These are phyloP conservation scores for Nestor notabilis DNA, from an alignment of 2,113 vertebrate species.

Conservation along the genomic window DNA sequence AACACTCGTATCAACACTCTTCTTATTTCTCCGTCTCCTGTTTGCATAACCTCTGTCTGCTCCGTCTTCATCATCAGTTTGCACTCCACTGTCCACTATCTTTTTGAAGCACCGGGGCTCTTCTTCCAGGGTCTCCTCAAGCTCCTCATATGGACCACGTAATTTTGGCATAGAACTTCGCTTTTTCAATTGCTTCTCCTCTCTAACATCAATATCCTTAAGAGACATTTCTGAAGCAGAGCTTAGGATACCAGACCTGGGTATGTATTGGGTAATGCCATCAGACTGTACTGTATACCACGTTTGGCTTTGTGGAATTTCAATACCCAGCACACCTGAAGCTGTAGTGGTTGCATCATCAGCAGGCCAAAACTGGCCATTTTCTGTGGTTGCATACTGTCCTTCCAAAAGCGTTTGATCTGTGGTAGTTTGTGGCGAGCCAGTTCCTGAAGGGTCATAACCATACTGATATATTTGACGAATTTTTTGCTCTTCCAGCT, in stretches of 20 bases:
- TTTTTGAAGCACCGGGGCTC: conserved; percentile 81
- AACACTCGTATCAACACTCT: conserved; percentile 90
- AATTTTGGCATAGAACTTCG: conserved; percentile 79
- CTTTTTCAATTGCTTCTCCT: conserved; percentile 81
- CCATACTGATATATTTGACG: conserved; percentile 87
- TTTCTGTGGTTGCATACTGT: conserved; percentile 86
- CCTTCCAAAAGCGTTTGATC: conserved; percentile 86
- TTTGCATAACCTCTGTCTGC: conserved; percentile 84
- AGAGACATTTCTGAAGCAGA: conserved; percentile 85
- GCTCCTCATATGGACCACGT: conserved; percentile 80
- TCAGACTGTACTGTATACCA: conserved; percentile 84
- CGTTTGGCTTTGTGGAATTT: conserved; percentile 76
- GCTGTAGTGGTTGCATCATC: conserved; percentile 84
- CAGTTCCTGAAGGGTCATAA: conserved; percentile 78
- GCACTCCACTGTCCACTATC: conserved; percentile 92
- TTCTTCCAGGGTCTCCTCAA: conserved; percentile 73
- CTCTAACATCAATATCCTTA: conserved; percentile 81
- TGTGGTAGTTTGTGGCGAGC: conserved; percentile 78
- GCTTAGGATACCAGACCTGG: conserved; percentile 75
- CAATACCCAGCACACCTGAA: conserved; percentile 76
- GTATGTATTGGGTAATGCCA: conserved; percentile 78
- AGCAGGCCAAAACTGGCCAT: conserved; percentile 89
- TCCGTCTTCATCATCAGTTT: conserved; percentile 97
- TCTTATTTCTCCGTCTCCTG: conserved; percentile 86
- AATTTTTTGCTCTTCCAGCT: conserved; percentile 93